Base-by-base conservation (phyloP, 1,140 invertebrate genomes). In the Araneus ventricosus region DNA sequence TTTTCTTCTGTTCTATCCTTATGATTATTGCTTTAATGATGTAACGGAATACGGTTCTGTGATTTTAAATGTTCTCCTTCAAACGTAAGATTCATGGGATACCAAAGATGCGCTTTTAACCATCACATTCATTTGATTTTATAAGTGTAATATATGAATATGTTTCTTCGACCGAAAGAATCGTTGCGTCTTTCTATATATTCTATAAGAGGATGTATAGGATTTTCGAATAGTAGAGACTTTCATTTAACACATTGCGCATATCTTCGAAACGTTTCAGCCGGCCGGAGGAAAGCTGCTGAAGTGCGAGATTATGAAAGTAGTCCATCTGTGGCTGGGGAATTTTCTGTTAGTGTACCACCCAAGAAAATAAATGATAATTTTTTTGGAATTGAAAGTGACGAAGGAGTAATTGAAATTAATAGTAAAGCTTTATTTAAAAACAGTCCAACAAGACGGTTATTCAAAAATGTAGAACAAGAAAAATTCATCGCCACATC, bases 311-410 rank as follows among this genome's bases (percentile, higher is more conserved):
- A 27, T 0, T 27, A 14, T 75, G 67, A 37, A 75, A 20, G 34
- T 75, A 30, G 6, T 14, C 10, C n/a, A 67, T n/a, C 24, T 67
- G 24, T 67, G 5, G 14, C 27, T 30, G 30, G 30, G 0, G 27
- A 75, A 75, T 37, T 75, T 37, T 75, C 10, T 34, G n/a, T n/a
- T 2, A 52, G 45, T 2, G n/a, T 37, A 20, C 41, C 37, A 20
- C n/a, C 41, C 5, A 30, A 52, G 22, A 37, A 37, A 30, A 30
- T 34, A 79, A 37, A 10, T 57, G 30, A 45, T 39, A 70, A 92
- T 57, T 92, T 92, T 85, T 92, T 52, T 86, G 90, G 90, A 17
- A 52, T 92, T 70, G 90, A 92, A 86, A 41, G 90, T 20, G 90
- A 91, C 20, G 75, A 70, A 34, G 90, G 90, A 10, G 90, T 92